Conservation (phyloP, 2,888 invertebrate genomes). For the Xylophagus ater region DNA sequence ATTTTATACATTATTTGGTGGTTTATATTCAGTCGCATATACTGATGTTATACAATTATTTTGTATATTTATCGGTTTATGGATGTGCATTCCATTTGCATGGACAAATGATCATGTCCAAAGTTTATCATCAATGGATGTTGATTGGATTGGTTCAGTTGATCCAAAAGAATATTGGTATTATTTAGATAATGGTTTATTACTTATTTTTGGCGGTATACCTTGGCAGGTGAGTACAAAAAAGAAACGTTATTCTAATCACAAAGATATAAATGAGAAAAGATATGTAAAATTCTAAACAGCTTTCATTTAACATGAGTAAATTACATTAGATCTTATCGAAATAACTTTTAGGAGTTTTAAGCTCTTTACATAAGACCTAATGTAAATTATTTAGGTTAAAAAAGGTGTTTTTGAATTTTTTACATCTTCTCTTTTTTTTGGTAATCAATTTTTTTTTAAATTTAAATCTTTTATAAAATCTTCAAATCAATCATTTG, state of each 20-base stretch:
- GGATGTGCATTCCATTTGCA: constrained; percentile 97
- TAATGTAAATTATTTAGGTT: too few species aligned
- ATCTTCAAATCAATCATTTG: too few species aligned
- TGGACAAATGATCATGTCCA: constrained; percentile 78
- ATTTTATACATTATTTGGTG: constrained; percentile 95
- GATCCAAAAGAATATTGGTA: constrained; percentile 61
- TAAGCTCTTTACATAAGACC: too few species aligned
- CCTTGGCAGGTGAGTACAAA: constrained; percentile 92
- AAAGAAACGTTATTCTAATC: too few species aligned
- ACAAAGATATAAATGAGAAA: too few species aligned
- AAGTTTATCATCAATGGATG: constrained; percentile 68
- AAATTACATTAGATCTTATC: too few species aligned
- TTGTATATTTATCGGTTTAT: constrained; percentile 95
- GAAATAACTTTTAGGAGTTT: too few species aligned
- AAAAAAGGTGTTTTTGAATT: too few species aligned
- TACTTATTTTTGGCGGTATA: constrained; percentile 89
- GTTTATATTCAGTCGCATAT: constrained; percentile 95
- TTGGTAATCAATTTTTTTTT: background rate
- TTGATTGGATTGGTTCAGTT: constrained; percentile 81
- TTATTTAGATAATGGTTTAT: constrained; percentile 78
- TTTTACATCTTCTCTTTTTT: too few species aligned
- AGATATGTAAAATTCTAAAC: too few species aligned
- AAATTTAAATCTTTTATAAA: background rate
- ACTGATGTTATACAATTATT: constrained; percentile 97
- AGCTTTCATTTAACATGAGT: too few species aligned